These are phyloP conservation scores for Hemicrepidius hirtus DNA, from an alignment of 2,888 invertebrate genomes.

Conservation along the genomic window DNA sequence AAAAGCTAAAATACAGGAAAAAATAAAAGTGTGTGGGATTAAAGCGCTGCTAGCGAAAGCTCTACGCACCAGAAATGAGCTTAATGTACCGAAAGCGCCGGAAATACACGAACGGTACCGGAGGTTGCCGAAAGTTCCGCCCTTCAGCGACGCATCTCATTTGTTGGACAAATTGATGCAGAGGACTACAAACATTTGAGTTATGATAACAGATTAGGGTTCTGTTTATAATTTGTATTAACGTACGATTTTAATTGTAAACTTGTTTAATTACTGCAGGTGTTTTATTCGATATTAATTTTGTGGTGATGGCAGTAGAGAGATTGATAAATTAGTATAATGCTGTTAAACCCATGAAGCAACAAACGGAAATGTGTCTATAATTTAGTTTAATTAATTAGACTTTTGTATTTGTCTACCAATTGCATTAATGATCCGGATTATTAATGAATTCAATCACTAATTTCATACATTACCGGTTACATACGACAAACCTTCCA, in stretches of 20 bases:
- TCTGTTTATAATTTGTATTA: slow-evolving; percentile 47
- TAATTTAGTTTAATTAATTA: slow-evolving; percentile 32
- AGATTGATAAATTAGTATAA: slow-evolving; percentile 24
- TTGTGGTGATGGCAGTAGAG: slow-evolving; percentile 25
- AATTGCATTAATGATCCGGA: slow-evolving; percentile 2
- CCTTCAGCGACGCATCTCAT: slow-evolving; percentile 37
- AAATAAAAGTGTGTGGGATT: slow-evolving; percentile 13
- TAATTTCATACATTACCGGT: background rate
- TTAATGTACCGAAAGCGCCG: slow-evolving; percentile 33
- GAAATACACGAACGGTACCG: slow-evolving; percentile 15
- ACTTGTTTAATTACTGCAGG: slow-evolving; percentile 46
- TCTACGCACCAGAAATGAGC: slow-evolving; percentile 26
- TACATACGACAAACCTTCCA: too few species aligned
- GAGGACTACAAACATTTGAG: slow-evolving; percentile 43
- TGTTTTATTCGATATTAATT: slow-evolving; percentile 45
- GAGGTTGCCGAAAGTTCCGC: slow-evolving; percentile 29
- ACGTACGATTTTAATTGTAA: slow-evolving; percentile 38
- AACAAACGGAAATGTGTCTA: background rate
- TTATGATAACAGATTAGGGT: slow-evolving; percentile 40
- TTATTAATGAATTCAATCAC: slow-evolving; percentile 20
- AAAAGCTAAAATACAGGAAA: background rate
- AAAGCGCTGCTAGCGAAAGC: slow-evolving; percentile 3
- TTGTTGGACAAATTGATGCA: slow-evolving; percentile 40
- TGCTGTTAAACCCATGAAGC: background rate
- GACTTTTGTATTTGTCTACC: slow-evolving; percentile 22